phyloP scores from a whole-genome alignment of 2,113 vertebrate genomes.

The Prietella phreatophila region DNA sequence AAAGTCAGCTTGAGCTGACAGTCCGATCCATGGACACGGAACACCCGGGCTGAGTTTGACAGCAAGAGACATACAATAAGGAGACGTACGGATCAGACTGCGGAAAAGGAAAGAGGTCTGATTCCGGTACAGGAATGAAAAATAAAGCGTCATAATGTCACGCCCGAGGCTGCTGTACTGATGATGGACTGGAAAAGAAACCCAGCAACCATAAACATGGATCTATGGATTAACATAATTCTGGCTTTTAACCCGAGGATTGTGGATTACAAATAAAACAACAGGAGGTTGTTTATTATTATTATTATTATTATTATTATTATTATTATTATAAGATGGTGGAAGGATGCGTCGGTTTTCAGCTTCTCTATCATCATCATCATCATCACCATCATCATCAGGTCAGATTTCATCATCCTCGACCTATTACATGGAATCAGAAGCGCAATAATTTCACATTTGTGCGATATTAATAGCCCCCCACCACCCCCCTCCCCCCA shows the following conservation, averaged over 20 bases:
- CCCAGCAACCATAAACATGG: constrained; percentile 52
- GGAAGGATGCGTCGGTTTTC: constrained; percentile 13
- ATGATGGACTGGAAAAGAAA: constrained; percentile 57
- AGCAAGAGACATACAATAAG: background rate
- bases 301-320: constrained; percentile 44
- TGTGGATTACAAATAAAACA: constrained; percentile 33
- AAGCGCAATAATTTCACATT: background rate
- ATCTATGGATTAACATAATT: constrained; percentile 18
- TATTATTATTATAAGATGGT: constrained; percentile 43
- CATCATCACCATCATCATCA: background rate
- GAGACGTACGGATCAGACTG: constrained; percentile 42
- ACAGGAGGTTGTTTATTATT: constrained; percentile 30
- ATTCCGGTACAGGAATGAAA: background rate
- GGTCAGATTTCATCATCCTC: constrained; percentile 26
- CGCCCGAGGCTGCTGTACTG: constrained; percentile 57
- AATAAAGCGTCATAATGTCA: constrained; percentile 45
- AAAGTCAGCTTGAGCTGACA: constrained; percentile 74
- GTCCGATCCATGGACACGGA: constrained; percentile 58
- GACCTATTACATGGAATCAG: background rate
- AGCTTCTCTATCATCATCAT: constrained; percentile 2
- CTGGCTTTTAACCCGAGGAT: background rate
- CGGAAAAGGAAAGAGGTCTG: background rate
- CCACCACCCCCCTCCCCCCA: no score
- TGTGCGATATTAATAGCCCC: background rate
- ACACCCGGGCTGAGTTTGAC: constrained; percentile 58